A percentile compares a stretch with the other conserved stretches of the same genome.
phyloP scores from a whole-genome alignment of 2,888 invertebrate species.

The Saturnia pavonia region DNA sequence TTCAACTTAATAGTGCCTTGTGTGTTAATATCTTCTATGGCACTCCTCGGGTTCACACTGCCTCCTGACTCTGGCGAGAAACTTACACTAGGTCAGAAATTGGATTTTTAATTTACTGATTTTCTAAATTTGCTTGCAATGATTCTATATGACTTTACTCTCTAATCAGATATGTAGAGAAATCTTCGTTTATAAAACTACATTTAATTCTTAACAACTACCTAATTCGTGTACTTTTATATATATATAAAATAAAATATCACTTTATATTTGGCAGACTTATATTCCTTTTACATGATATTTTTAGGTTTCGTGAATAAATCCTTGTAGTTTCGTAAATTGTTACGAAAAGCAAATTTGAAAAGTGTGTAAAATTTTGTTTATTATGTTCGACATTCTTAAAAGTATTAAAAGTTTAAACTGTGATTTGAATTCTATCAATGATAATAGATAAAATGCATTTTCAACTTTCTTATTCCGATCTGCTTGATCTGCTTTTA shows the following conservation, averaged over 20 bases:
- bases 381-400: not conserved
- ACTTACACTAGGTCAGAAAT: constrained; percentile 94
- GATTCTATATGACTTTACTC: not conserved
- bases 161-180: too few species aligned
- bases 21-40: constrained; percentile 99
- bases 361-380: not conserved
- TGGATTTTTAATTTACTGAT: constrained; percentile 18
- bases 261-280: not conserved
- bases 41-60: constrained; percentile 97
- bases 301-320: not conserved
- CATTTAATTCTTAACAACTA: too few species aligned
- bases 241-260: too few species aligned
- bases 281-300: not conserved
- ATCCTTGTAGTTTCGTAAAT: not conserved
- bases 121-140: not conserved
- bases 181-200: too few species aligned
- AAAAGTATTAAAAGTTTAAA: not conserved
- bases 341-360: not conserved
- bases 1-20: constrained; percentile 99
- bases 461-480: too few species aligned
- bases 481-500: too few species aligned
- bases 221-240: too few species aligned
- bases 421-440: not conserved
- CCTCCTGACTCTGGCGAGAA: constrained; percentile 99
- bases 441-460: too few species aligned